Percentiles rank a stretch among this genome's conserved stretches.
These are phyloP conservation scores for Macrotis lagotis DNA, from an alignment of 2,113 vertebrate species.

Conservation along the genomic window DNA sequence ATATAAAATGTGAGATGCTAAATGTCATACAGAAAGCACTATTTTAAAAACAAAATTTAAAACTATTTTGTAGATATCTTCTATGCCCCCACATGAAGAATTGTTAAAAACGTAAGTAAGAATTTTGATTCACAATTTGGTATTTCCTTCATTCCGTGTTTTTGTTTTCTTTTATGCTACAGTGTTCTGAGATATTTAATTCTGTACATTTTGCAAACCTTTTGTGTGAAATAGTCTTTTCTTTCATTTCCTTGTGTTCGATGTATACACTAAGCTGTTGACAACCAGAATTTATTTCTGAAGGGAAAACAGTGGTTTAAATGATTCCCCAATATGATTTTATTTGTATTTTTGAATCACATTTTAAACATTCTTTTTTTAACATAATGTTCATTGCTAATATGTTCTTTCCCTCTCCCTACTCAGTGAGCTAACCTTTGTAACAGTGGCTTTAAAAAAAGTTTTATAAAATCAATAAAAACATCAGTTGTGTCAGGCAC, in stretches of 20 bases:
- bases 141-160: not conserved
- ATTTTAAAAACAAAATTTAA: slow-evolving; percentile 61
- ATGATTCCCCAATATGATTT: not conserved
- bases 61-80: slow-evolving; percentile 81
- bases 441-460: not conserved
- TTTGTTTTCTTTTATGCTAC: slow-evolving; percentile 26
- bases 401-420: not conserved
- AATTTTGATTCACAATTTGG: slow-evolving; percentile 43
- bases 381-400: not conserved
- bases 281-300: not conserved
- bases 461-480: not conserved
- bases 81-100: slow-evolving; percentile 81
- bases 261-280: slow-evolving; percentile 10
- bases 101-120: slow-evolving; percentile 86
- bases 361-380: not conserved
- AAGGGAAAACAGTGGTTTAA: not conserved
- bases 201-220: not conserved
- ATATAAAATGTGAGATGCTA: not conserved
- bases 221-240: not conserved
- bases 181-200: slow-evolving; percentile 2
- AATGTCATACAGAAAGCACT: slow-evolving; percentile 26
- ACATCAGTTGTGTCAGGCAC: not conserved
- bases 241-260: not conserved
- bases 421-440: not conserved
- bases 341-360: not conserved